Percentiles rank a stretch among this genome's conserved stretches.
Conservation (phyloP, 2,113 vertebrate species). For the Anhinga rufa region DNA sequence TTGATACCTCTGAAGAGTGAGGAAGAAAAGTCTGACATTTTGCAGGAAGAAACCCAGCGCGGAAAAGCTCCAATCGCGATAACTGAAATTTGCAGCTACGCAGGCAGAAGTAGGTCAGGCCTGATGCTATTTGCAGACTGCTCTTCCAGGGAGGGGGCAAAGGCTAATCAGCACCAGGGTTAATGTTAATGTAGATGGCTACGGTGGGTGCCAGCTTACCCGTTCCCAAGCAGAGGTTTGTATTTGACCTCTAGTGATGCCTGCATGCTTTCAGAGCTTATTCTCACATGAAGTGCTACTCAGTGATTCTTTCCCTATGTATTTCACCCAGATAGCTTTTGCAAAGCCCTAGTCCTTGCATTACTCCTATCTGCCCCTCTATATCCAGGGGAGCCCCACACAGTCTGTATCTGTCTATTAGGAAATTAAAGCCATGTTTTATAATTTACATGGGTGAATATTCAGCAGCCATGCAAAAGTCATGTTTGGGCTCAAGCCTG, state of each 20-base stretch:
- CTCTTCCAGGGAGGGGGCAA: not conserved
- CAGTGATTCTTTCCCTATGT: not conserved
- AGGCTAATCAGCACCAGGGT: not conserved
- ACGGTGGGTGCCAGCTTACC: not conserved
- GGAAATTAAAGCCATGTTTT: not conserved
- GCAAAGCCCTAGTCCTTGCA: not conserved
- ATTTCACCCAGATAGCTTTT: not conserved
- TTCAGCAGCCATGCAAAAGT: not conserved
- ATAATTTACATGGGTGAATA: not conserved
- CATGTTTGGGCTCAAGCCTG: not conserved
- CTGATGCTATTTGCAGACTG: not conserved
- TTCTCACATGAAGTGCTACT: not conserved
- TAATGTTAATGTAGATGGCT: not conserved
- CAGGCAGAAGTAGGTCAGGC: slow-evolving; percentile 16
- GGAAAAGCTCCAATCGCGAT: not conserved
- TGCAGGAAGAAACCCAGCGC: not conserved
- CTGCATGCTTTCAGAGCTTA: not conserved
- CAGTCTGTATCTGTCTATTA: not conserved
- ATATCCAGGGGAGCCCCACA: not conserved
- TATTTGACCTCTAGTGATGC: not conserved
- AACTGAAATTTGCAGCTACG: not conserved
- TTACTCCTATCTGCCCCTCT: not conserved
- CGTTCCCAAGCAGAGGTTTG: not conserved
- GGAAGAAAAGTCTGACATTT: not conserved
- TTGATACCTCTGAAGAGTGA: not conserved